These are phyloP conservation scores for Zosterops hypoxanthus DNA, from an alignment of 2,113 vertebrate species.

Conservation along the genomic window DNA sequence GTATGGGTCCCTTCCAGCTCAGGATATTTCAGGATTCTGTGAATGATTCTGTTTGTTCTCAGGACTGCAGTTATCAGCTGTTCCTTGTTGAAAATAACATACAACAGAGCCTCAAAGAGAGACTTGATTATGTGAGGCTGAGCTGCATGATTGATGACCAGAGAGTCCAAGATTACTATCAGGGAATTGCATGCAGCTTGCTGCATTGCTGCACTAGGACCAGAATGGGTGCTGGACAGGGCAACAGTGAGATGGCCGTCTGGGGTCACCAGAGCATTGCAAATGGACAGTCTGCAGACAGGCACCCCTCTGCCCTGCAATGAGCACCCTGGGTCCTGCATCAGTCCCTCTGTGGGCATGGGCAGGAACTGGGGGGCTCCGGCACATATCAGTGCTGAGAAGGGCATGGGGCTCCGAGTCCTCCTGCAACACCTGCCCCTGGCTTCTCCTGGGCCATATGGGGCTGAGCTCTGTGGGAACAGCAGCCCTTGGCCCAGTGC, in stretches of 20 bases:
- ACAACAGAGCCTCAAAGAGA: neutral
- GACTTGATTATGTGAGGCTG: neutral
- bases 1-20: accelerated
- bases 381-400: accelerated
- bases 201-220: neutral
- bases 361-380: neutral
- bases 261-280: neutral
- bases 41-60: neutral
- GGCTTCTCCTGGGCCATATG: neutral
- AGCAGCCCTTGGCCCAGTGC: accelerated
- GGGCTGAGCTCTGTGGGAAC: neutral
- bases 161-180: neutral
- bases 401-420: accelerated
- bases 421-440: neutral
- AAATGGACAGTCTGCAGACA: neutral
- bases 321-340: accelerated
- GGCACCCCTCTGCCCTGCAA: neutral
- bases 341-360: neutral
- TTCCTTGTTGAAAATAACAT: neutral
- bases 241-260: neutral
- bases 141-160: neutral
- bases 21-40: neutral
- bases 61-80: neutral
- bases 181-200: neutral
- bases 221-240: neutral